These are phyloP conservation scores for Campylomormyrus numenius DNA, from an alignment of 2,113 vertebrate genomes.

Conservation along the genomic window DNA sequence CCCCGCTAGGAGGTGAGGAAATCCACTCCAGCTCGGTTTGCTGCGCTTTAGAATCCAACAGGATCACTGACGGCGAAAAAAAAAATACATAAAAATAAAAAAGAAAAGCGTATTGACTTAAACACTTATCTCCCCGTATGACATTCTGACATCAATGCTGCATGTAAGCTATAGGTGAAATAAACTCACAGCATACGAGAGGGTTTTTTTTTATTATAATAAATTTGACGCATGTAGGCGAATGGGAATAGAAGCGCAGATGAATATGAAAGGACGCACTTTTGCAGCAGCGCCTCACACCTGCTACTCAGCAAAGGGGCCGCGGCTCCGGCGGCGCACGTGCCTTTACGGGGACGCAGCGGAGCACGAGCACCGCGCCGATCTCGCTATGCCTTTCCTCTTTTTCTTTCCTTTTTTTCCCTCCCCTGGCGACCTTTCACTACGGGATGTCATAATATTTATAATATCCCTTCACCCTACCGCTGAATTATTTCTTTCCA, in stretches of 20 bases:
- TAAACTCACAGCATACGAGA: not conserved
- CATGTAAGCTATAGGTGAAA: not conserved
- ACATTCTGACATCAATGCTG: not conserved
- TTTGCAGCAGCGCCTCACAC: not conserved
- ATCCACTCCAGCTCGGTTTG: conserved; percentile 99
- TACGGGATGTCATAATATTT: not conserved
- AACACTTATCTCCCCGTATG: not conserved
- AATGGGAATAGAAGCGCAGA: not conserved
- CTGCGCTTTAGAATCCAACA: conserved; percentile 98
- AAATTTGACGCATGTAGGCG: not conserved
- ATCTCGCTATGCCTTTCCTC: not conserved
- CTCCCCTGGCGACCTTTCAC: not conserved
- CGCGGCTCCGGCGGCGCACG: not conserved
- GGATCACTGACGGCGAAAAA: conserved; percentile 77
- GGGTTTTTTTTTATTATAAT: not conserved
- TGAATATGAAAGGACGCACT: not conserved
- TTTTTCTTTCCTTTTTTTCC: not conserved
- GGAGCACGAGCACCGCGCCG: not conserved
- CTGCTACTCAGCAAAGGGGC: not conserved
- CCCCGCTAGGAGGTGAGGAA: conserved; percentile 95
- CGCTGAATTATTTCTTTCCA: not conserved
- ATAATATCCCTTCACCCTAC: not conserved
- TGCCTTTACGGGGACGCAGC: not conserved
- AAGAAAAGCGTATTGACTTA: conserved; percentile 17
- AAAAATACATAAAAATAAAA: conserved; percentile 48